Evolutionary conservation across 1,140 invertebrate genomes (phyloP), one percentile per base, ranked within the genome.

Genomic region (Aphelenchoides besseyi): DNA sequence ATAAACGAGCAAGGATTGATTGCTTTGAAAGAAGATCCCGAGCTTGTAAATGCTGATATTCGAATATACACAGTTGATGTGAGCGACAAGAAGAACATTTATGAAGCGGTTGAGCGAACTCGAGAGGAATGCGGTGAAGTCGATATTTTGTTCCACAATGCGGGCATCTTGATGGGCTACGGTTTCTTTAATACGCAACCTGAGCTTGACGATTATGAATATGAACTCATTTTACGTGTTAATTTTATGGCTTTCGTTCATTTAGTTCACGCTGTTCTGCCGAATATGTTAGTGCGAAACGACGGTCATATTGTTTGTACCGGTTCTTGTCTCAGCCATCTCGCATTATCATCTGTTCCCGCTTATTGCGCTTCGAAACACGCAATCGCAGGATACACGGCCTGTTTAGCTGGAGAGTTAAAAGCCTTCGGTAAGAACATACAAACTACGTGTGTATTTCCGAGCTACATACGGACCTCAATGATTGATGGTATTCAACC

Each of bases 121-220:
- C 41, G 23, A 48, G 12, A 23, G 41, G 41, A 48, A 48, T 12
- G 41, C 2, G 59, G 59, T 2, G 26, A 28, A 16, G 30, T 61
- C 2, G 59, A 61, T 36, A 36, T 61, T 36, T 29, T 61, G 0
- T 61, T 18, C 2, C n/a, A 61, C 59, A 61, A 61, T 61, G 59
- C 59, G 2, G 59, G 59, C 2, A 1, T 61, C 1, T 48, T n/a
- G n/a, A n/a, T 61, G n/a, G 30, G 28, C 59, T n/a, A 61, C n/a
- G n/a, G 30, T n/a, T 30, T 61, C n/a, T 35, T 61, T 61, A 2
- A 18, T 36, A 26, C n/a, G 30, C 26, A 61, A 16, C 2, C 16
- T n/a, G n/a, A 61, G n/a, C 26, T 2, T 0, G 1, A 30, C 59
- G n/a, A 61, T 36, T n/a, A 26, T n/a, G 2, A 61, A 26, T 61